These are phyloP conservation scores for Garrulus glandarius DNA, from an alignment of 2,797 vertebrate species.

Conservation along the genomic window DNA sequence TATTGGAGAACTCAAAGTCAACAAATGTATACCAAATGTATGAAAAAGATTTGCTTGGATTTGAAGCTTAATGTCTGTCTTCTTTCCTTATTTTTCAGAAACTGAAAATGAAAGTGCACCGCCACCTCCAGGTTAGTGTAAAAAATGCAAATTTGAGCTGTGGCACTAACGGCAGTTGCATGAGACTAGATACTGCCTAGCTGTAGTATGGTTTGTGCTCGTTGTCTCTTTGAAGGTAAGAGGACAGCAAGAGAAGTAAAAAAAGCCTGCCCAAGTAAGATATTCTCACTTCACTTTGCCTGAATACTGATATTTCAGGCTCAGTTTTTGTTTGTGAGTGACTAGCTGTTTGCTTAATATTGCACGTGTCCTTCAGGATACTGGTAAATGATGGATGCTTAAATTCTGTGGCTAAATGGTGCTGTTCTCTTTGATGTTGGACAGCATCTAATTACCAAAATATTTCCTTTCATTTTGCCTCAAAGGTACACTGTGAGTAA, in stretches of 20 bases:
- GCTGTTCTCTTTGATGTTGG: background rate
- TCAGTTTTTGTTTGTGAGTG: background rate
- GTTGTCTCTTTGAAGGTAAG: background rate
- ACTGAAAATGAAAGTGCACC: slow-evolving; percentile 66
- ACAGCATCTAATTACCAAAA: background rate
- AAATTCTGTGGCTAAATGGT: background rate
- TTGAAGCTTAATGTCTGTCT: background rate
- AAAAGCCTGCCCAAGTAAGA: background rate
- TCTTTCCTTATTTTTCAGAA: slow-evolving; percentile 67
- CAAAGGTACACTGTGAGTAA: background rate
- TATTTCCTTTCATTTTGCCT: background rate
- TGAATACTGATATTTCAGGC: background rate
- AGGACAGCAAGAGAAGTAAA: background rate
- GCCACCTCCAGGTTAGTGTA: slow-evolving; percentile 73
- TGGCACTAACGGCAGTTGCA: background rate
- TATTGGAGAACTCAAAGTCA: background rate
- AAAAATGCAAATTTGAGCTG: background rate
- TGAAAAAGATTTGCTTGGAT: background rate
- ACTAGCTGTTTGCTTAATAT: background rate
- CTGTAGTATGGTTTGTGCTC: background rate
- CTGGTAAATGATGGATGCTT: background rate
- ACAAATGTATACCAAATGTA: background rate
- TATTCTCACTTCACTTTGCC: background rate
- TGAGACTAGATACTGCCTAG: background rate
- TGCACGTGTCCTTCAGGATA: background rate